A percentile compares a stretch with the other conserved stretches of the same genome.
Evolutionary conservation across 2,888 invertebrate species (phyloP).

Genomic region (Falcaria lacertinaria): DNA sequence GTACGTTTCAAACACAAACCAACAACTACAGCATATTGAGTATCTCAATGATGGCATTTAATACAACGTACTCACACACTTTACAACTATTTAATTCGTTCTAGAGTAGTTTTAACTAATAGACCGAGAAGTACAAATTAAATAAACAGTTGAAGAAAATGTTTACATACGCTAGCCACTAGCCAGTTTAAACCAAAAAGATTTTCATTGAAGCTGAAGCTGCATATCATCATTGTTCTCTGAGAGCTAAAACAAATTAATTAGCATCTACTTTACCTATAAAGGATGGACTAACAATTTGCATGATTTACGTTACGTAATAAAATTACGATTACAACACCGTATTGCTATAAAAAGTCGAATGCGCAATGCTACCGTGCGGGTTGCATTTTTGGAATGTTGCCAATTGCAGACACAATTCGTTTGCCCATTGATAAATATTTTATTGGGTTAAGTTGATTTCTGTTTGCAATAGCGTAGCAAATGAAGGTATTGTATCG

Average conservation of each 20-base stretch:
- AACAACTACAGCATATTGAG: no score
- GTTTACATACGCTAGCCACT: background rate
- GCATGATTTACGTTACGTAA: background rate
- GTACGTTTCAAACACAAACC: background rate
- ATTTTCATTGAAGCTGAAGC: slow-evolving; percentile 22
- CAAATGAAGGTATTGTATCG: background rate
- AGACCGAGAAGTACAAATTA: background rate
- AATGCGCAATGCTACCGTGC: background rate
- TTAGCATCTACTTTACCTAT: slow-evolving; percentile 36
- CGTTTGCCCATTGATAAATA: background rate
- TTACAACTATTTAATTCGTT: no score
- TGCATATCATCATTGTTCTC: slow-evolving; percentile 15
- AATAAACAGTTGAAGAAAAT: background rate
- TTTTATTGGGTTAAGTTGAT: background rate
- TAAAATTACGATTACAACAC: background rate
- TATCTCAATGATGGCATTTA: no score
- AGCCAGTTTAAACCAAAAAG: slow-evolving; percentile 1
- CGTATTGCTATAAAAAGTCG: background rate
- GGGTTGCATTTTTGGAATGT: no score
- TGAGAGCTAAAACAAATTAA: slow-evolving; percentile 24
- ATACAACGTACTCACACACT: no score
- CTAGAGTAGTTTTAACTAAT: no score
- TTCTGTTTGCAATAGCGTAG: background rate
- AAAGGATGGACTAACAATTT: slow-evolving; percentile 22
- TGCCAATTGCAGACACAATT: no score